Evolutionary conservation across 2,888 invertebrate species (phyloP).

Genomic region (Mechanitis messenoides): DNA sequence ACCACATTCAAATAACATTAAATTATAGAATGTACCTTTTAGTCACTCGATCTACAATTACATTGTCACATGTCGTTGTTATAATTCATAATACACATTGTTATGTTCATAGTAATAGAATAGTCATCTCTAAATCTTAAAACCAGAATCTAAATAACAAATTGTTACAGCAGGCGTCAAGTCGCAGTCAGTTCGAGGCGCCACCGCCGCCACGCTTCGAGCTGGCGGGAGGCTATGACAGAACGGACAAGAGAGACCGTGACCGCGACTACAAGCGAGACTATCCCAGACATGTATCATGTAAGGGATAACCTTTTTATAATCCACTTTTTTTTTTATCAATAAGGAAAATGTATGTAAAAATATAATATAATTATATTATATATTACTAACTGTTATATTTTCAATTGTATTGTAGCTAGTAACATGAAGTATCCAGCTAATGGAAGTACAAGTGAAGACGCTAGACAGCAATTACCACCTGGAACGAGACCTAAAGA

Average conservation of each 20-base stretch:
- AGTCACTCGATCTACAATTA: too few species aligned
- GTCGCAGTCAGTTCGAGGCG: slow-evolving; percentile 69
- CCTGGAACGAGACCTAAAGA: slow-evolving; percentile 69
- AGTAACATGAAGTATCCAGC: slow-evolving; percentile 63
- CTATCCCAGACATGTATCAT: slow-evolving; percentile 63
- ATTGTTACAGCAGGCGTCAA: slow-evolving; percentile 43
- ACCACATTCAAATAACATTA: too few species aligned
- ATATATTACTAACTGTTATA: background rate
- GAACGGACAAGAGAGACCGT: slow-evolving; percentile 60
- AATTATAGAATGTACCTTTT: too few species aligned
- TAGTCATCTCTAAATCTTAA: too few species aligned
- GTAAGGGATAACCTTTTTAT: slow-evolving; percentile 38
- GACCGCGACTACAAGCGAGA: slow-evolving; percentile 72
- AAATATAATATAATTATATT: background rate
- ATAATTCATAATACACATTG: too few species aligned
- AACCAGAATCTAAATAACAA: background rate
- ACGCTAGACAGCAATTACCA: slow-evolving; percentile 64
- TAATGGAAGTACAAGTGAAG: slow-evolving; percentile 61
- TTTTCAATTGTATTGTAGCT: slow-evolving; percentile 40
- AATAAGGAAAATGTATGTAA: background rate
- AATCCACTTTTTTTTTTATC: background rate
- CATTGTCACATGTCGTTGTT: too few species aligned
- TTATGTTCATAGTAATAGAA: too few species aligned
- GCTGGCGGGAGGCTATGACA: slow-evolving; percentile 58
- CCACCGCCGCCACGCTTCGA: slow-evolving; percentile 78